Evolutionary conservation across 2,888 invertebrate genomes (phyloP).

Genomic region (Ormyrus pomaceus): DNA sequence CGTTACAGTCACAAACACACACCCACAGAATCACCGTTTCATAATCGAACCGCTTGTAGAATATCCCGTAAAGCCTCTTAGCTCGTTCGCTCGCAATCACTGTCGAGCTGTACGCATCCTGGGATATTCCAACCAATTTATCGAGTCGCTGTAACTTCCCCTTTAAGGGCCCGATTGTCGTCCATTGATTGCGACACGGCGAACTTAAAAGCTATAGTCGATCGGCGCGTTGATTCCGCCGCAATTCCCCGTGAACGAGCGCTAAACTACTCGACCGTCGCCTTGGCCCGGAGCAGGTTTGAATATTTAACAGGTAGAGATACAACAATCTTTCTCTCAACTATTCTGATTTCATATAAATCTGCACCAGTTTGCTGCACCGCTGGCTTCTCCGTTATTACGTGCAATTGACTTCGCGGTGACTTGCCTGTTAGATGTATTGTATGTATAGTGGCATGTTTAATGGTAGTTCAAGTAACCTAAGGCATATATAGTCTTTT

Average conservation of each 20-base stretch:
- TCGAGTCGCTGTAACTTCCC: slow-evolving; percentile 15
- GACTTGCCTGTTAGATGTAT: too few relatives aligned
- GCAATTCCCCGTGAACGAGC: slow-evolving; percentile 8
- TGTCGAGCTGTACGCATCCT: not conserved
- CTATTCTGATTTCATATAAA: not conserved
- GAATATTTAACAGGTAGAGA: slow-evolving; percentile 37
- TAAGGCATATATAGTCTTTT: too few relatives aligned
- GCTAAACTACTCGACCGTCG: not conserved
- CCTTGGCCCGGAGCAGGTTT: slow-evolving; percentile 25
- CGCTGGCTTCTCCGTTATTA: too few relatives aligned
- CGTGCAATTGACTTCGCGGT: too few relatives aligned
- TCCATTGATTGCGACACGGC: slow-evolving; percentile 24
- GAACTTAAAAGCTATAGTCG: slow-evolving; percentile 16
- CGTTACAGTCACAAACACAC: not conserved
- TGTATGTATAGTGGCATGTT: too few relatives aligned
- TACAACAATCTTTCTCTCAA: not conserved
- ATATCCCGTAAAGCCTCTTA: not conserved
- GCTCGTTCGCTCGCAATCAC: not conserved
- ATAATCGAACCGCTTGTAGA: not conserved
- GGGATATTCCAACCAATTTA: slow-evolving; percentile 17
- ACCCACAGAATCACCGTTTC: not conserved
- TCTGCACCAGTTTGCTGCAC: not conserved
- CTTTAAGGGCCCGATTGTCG: slow-evolving; percentile 37
- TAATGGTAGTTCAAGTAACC: too few relatives aligned
- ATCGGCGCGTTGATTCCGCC: not conserved